phyloP scores from a whole-genome alignment of 2,113 vertebrate species.

The Eretmochelys imbricata region DNA sequence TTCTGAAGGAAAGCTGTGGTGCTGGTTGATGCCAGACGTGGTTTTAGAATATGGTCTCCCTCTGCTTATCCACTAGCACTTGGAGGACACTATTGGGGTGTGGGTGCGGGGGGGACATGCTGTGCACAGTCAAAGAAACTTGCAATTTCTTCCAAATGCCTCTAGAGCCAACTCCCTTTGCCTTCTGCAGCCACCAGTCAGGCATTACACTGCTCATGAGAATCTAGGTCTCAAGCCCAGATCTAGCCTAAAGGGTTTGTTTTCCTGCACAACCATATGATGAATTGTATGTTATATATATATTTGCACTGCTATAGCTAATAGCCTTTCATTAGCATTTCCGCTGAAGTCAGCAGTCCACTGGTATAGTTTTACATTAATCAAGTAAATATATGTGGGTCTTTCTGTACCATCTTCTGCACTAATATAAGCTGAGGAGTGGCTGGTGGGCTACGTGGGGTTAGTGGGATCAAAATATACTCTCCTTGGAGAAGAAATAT shows the following conservation, averaged over 20 bases:
- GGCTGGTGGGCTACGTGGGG: neutral
- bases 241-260: neutral
- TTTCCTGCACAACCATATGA: neutral
- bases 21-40: neutral
- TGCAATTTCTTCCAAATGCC: neutral
- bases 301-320: slow-evolving; percentile 3
- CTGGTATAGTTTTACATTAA: neutral
- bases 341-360: slow-evolving; percentile 19
- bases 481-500: neutral
- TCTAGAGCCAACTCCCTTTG: neutral
- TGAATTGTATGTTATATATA: neutral
- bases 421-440: slow-evolving; percentile 9
- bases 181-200: neutral
- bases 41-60: neutral
- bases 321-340: slow-evolving; percentile 4
- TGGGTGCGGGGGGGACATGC: rapidly evolving
- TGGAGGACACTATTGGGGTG: neutral
- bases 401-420: neutral
- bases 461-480: neutral
- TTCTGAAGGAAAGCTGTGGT: neutral
- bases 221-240: neutral
- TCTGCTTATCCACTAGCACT: neutral
- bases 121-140: rapidly evolving
- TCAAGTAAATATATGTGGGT: neutral
- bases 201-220: neutral